These are phyloP conservation scores for Sebastes trivittatus DNA, from an alignment of 2,797 vertebrate genomes.

Conservation along the genomic window DNA sequence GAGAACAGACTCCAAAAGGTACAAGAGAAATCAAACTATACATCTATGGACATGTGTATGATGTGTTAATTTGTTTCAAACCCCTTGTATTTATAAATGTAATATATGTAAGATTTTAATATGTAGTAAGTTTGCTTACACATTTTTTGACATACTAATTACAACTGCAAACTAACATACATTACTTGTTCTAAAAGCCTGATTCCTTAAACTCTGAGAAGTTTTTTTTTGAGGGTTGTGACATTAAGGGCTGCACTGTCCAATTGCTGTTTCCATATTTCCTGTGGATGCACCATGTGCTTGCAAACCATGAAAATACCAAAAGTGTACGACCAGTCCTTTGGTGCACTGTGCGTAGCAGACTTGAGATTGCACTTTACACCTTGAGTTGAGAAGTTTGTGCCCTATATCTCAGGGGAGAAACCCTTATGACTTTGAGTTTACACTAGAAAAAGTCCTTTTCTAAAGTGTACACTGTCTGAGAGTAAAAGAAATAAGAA, in stretches of 20 bases:
- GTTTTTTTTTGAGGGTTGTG: background rate
- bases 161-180: background rate
- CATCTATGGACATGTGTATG: background rate
- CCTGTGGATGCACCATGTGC: background rate
- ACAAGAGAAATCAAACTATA: background rate
- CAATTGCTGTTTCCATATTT: background rate
- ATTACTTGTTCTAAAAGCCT: background rate
- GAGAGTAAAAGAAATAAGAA: background rate
- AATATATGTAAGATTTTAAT: background rate
- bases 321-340: background rate
- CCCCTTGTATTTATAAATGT: background rate
- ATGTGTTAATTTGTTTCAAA: background rate
- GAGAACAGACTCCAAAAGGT: conserved; percentile 83
- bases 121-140: background rate
- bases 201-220: background rate
- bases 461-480: background rate
- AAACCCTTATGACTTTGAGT: background rate
- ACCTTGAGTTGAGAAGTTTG: background rate
- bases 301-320: background rate
- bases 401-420: background rate
- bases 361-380: background rate
- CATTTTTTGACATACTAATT: background rate
- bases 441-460: background rate
- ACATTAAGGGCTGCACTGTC: background rate
- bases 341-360: background rate